Evolutionary conservation across 1,140 invertebrate genomes (phyloP).

Genomic region (Ridgeia piscesae): DNA sequence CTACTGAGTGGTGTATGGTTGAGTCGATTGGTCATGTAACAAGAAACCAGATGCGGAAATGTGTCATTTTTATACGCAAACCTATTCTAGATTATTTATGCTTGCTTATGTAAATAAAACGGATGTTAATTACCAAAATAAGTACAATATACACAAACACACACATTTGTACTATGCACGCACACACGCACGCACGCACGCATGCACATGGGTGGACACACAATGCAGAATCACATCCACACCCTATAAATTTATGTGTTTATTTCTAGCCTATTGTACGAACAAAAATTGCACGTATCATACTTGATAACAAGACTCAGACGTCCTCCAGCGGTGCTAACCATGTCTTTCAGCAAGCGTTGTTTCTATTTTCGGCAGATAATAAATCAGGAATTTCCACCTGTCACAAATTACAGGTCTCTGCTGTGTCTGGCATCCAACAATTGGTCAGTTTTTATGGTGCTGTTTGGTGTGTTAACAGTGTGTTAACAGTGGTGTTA

Average conservation of each 20-base stretch:
- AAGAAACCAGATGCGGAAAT: too few species aligned
- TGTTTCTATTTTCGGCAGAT: neutral
- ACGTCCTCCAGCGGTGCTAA: neutral
- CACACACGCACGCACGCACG: neutral
- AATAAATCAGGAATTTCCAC: conserved; percentile 1
- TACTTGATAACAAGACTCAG: neutral
- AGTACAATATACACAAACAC: neutral
- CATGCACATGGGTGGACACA: neutral
- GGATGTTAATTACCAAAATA: too few species aligned
- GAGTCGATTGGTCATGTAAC: too few species aligned
- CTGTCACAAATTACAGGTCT: neutral
- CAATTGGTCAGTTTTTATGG: neutral
- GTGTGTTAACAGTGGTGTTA: neutral
- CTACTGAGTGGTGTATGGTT: too few species aligned
- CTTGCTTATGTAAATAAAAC: too few species aligned
- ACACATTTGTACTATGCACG: too few species aligned
- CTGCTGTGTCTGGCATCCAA: neutral
- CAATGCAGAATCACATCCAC: too few species aligned
- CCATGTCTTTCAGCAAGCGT: neutral
- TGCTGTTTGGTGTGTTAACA: neutral
- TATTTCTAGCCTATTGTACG: neutral
- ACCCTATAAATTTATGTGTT: neutral
- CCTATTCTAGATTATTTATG: too few species aligned
- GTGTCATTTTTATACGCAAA: too few species aligned
- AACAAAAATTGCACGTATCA: neutral